Percentiles rank a stretch among this genome's conserved stretches.
phyloP scores from a whole-genome alignment of 2,888 invertebrate genomes.

The Trisateles emortualis region DNA sequence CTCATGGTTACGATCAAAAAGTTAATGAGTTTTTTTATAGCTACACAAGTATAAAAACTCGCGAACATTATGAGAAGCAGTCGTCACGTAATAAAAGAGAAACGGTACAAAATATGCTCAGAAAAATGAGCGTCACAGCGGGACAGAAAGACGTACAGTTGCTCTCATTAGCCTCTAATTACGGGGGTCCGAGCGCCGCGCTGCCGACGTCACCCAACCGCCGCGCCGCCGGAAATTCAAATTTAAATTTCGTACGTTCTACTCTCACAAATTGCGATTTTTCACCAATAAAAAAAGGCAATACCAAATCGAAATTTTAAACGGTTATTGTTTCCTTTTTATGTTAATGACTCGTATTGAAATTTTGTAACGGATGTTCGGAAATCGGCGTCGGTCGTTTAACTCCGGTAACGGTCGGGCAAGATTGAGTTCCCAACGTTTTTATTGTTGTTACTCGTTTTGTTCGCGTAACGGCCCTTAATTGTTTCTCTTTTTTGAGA shows the following conservation, averaged over 20 bases:
- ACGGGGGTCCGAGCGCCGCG: conserved; percentile 55
- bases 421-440: conserved; percentile 73
- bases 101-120: conserved; percentile 64
- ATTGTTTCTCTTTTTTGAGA: conserved; percentile 70
- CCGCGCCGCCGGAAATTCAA: conserved; percentile 76
- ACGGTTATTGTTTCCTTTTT: conserved; percentile 86
- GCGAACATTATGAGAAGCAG: conserved; percentile 60
- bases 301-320: conserved; percentile 81
- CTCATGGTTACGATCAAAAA: conserved; percentile 57
- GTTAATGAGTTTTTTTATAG: conserved; percentile 64
- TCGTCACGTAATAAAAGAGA: conserved; percentile 71
- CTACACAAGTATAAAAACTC: conserved; percentile 54
- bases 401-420: conserved; percentile 59
- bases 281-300: conserved; percentile 79
- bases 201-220: conserved; percentile 51
- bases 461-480: conserved; percentile 63
- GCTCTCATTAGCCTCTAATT: conserved; percentile 85
- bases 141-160: conserved; percentile 57
- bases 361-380: conserved; percentile 76
- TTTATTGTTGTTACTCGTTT: conserved; percentile 76
- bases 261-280: conserved; percentile 79
- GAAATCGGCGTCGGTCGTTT: conserved; percentile 63
- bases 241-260: conserved; percentile 77
- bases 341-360: conserved; percentile 83
- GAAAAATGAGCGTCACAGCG: conserved; percentile 63